Base-by-base conservation (phyloP, 2,797 vertebrate genomes). In the Lacerta agilis region DNA sequence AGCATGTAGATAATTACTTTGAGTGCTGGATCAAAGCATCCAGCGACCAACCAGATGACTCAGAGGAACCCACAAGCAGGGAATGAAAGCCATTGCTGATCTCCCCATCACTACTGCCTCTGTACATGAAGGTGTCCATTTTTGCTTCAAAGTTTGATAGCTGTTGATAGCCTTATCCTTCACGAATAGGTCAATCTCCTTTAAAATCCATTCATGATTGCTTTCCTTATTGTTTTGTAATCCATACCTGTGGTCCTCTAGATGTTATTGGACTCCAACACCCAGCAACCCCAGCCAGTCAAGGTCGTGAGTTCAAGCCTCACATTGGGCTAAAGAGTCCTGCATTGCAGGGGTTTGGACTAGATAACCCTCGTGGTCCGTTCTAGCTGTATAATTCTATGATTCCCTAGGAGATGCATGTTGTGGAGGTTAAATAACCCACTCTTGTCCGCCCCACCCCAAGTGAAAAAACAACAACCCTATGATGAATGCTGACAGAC, bases 401-500 rank as follows among this genome's bases (percentile, higher is more conserved):
- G 49, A 55, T 55, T 55, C 13, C 2, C 87, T 43, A n/a, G 85
- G 77, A 91, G 93, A 91, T 93, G 90, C 82, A 90, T 92, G 89
- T 88, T 45, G 55, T 79, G 1, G 29, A 82, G 90, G 49, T 58
- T 49, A 72, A 85, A 80, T 73, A n/a, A 72, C 1, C 15, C 36
- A 38, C 45, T 72, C n/a, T 20, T 36, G 1, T 58, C 45, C 33
- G 13, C 2, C n/a, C 1, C 43, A 9, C 41, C 66, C 38, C 41
- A 66, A 69, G 33, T 61, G 11, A 38, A 36, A 27, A 20, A 18
- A 55, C 61, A 58, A 55, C 27, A 67, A 82, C 9, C 29, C n/a
- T 92, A 88, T 91, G 93, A 95, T 93, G 94, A 93, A 95, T 90
- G 85, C 89, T 93, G 91, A 94, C 93, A 94, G 94, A 89, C 93